Percentiles rank a stretch among this genome's conserved stretches.
These are phyloP conservation scores for Melipona quadrifasciata DNA, from an alignment of 1,140 invertebrate species.

Conservation along the genomic window DNA sequence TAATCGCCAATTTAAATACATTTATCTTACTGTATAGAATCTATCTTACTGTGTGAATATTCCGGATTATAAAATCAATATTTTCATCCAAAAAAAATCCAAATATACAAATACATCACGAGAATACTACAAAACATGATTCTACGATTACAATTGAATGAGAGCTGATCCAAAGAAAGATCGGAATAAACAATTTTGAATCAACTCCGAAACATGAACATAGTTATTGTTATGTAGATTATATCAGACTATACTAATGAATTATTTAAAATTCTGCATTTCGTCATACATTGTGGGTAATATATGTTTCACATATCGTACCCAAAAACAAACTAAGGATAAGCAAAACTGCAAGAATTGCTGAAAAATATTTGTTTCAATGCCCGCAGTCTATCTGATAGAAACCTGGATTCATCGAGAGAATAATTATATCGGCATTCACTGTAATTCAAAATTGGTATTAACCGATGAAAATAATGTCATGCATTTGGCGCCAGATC, in stretches of 20 bases:
- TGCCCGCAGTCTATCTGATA: not conserved
- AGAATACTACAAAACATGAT: too few species aligned
- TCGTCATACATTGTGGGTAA: not conserved
- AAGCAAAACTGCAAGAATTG: not conserved
- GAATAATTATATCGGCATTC: not conserved
- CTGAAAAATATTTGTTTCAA: not conserved
- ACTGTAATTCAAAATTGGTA: not conserved
- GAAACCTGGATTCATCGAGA: not conserved
- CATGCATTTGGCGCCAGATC: constrained; percentile 6
- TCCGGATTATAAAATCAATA: too few species aligned
- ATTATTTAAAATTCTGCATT: not conserved
- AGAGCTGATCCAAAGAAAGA: too few species aligned
- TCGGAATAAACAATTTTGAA: too few species aligned
- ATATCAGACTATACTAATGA: not conserved
- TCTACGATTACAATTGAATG: too few species aligned
- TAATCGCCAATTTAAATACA: not conserved
- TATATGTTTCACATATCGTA: not conserved
- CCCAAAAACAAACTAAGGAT: not conserved
- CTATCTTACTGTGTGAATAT: too few species aligned
- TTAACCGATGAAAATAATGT: not conserved
- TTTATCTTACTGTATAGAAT: too few species aligned
- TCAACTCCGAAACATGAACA: too few species aligned
- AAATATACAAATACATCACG: too few species aligned
- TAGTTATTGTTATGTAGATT: too few species aligned
- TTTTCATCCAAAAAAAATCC: too few species aligned